A percentile compares a stretch with the other conserved stretches of the same genome.
These are phyloP conservation scores for Calidris pygmaea DNA, from an alignment of 2,113 vertebrate species.

Conservation along the genomic window DNA sequence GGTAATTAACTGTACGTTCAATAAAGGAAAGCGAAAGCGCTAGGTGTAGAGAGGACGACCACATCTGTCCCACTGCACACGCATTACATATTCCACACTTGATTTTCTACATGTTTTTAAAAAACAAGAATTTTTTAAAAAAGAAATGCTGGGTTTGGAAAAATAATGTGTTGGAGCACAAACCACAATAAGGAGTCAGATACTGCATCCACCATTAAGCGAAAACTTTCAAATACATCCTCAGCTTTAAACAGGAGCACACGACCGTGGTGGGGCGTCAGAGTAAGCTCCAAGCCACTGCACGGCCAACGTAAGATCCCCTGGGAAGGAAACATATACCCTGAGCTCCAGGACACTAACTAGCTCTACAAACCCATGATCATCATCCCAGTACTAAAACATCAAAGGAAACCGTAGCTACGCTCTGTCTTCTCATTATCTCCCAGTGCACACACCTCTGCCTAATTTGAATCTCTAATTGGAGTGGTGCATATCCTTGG, in stretches of 20 bases:
- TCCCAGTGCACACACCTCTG: neutral
- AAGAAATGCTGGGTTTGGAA: neutral
- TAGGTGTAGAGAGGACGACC: neutral
- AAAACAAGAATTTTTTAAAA: neutral
- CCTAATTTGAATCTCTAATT: neutral
- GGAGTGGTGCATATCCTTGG: neutral
- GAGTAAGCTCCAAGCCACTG: neutral
- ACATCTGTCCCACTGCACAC: neutral
- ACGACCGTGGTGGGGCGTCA: rapidly evolving
- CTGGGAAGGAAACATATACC: neutral
- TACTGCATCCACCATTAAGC: neutral
- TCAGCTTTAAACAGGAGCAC: neutral
- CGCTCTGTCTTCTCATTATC: neutral
- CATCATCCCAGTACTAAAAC: neutral
- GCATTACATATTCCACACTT: neutral
- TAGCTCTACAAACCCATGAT: neutral
- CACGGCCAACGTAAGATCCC: neutral
- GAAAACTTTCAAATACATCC: neutral
- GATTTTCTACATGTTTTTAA: neutral
- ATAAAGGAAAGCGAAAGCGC: neutral
- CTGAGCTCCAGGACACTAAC: neutral
- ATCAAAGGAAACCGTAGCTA: neutral
- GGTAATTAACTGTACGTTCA: neutral
- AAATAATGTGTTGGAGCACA: neutral
- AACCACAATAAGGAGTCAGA: neutral